Evolutionary conservation across 2,113 vertebrate genomes (phyloP).

Genomic region (Genyomyrus donnyi): DNA sequence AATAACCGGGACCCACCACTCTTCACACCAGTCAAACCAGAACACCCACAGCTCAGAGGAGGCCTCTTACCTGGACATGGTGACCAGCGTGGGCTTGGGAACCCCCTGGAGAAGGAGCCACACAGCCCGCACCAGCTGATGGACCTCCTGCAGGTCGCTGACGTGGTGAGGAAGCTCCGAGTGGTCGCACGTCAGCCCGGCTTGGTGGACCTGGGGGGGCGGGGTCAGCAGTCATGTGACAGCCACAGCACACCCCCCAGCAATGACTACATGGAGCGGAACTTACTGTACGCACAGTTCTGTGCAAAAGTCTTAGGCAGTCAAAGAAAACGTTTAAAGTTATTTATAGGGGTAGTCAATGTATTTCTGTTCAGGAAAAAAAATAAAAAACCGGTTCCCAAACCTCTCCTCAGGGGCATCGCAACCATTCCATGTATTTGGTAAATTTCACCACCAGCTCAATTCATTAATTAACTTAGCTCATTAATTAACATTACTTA

Average conservation of each 20-base stretch:
- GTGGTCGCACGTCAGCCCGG: slow-evolving; percentile 89
- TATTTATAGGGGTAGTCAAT: background rate
- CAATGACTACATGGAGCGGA: background rate
- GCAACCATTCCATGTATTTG: background rate
- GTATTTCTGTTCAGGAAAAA: background rate
- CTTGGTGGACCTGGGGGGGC: slow-evolving; percentile 80
- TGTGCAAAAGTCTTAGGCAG: background rate
- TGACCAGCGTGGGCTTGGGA: slow-evolving; percentile 81
- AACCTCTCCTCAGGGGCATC: background rate
- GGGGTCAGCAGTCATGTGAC: background rate
- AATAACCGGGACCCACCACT: background rate
- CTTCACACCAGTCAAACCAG: background rate
- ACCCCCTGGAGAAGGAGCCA: slow-evolving; percentile 60
- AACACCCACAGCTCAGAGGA: too few species aligned
- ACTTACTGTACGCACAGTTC: background rate
- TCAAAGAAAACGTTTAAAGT: background rate
- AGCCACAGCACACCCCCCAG: background rate
- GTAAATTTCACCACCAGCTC: background rate
- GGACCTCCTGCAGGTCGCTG: slow-evolving; percentile 77
- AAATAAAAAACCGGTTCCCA: background rate
- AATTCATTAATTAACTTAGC: background rate
- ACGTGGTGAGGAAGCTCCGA: slow-evolving; percentile 88
- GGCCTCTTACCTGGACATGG: slow-evolving; percentile 73
- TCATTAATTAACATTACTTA: background rate
- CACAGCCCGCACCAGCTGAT: slow-evolving; percentile 65